Conservation (phyloP, 2,797 vertebrate species). For the Numenius phaeopus region DNA sequence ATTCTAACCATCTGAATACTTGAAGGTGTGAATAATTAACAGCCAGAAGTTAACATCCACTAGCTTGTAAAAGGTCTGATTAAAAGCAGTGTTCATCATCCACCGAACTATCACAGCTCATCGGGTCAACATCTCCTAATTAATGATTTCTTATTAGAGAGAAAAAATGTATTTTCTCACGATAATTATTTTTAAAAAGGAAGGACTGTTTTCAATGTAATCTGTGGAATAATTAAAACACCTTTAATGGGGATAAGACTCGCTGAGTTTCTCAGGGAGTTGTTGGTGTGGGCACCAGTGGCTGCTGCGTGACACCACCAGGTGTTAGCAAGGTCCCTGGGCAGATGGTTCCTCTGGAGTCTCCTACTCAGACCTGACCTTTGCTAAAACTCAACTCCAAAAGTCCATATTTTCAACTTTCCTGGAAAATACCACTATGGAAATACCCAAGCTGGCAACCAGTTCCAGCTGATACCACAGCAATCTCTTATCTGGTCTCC, state of each 20-base stretch:
- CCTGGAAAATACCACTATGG: background rate
- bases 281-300: background rate
- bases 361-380: background rate
- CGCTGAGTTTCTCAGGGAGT: background rate
- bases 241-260: background rate
- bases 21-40: slow-evolving; percentile 78
- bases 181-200: slow-evolving; percentile 59
- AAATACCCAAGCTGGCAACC: background rate
- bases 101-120: slow-evolving; percentile 70
- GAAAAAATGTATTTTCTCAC: slow-evolving; percentile 62
- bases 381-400: background rate
- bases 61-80: slow-evolving; percentile 80
- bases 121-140: slow-evolving; percentile 79
- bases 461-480: background rate
- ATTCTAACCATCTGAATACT: slow-evolving; percentile 60
- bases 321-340: background rate
- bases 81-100: slow-evolving; percentile 78
- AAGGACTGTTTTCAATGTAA: background rate
- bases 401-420: background rate
- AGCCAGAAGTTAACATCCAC: slow-evolving; percentile 70
- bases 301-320: background rate
- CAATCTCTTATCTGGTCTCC: background rate
- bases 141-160: slow-evolving; percentile 77
- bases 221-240: slow-evolving; percentile 33
- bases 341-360: background rate